phyloP scores from a whole-genome alignment of 1,140 invertebrate species.

The Drosophila melanica region DNA sequence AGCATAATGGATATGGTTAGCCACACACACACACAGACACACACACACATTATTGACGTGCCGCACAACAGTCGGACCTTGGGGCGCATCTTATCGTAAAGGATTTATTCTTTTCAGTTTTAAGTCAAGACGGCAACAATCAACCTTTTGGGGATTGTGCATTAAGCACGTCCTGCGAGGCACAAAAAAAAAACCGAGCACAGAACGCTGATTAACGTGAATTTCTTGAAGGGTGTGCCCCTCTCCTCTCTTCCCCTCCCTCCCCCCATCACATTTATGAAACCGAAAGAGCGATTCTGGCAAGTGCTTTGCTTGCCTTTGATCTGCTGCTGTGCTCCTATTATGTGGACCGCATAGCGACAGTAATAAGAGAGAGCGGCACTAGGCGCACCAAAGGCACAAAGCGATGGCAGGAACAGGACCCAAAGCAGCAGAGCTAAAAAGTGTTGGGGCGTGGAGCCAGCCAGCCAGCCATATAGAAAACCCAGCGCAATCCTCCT shows the following conservation, averaged over 20 bases:
- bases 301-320: constrained; percentile 54
- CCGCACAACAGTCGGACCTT: constrained; percentile 33
- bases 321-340: constrained; percentile 60
- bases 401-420: constrained; percentile 39
- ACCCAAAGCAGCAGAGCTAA: constrained; percentile 43
- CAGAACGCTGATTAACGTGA: constrained; percentile 56
- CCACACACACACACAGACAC: constrained; percentile 14
- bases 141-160: constrained; percentile 63
- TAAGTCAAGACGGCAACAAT: constrained; percentile 53
- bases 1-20: constrained; percentile 45
- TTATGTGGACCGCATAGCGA: constrained; percentile 51
- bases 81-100: constrained; percentile 64
- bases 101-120: constrained; percentile 62
- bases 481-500: constrained; percentile 49
- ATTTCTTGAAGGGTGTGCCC: constrained; percentile 1
- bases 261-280: no score
- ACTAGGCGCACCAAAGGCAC: constrained; percentile 46
- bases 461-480: constrained; percentile 39
- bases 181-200: constrained; percentile 27
- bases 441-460: constrained; percentile 41
- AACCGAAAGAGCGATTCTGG: constrained; percentile 7
- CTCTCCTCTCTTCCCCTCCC: no score
- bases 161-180: constrained; percentile 33
- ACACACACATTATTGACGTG: constrained; percentile 60
- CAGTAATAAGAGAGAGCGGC: constrained; percentile 52